These are phyloP conservation scores for Actinopyga echinites DNA, from an alignment of 53 echinoderm and acorn worm genomes.

Conservation along the genomic window DNA sequence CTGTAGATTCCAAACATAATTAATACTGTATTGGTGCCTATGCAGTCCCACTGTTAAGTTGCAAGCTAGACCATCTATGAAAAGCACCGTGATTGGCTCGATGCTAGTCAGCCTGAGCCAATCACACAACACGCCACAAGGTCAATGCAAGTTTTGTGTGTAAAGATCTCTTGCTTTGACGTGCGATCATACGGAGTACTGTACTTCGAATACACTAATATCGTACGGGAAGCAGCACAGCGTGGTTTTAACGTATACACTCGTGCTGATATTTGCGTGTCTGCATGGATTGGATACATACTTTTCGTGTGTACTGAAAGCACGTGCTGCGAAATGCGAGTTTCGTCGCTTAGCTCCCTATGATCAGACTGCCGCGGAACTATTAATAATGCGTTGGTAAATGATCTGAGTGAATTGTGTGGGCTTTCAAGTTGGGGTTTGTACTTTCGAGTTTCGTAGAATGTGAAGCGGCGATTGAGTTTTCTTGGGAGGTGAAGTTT, in stretches of 20 bases:
- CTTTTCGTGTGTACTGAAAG: constrained; percentile 22
- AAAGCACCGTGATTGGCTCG: no score
- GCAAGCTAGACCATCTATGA: no score
- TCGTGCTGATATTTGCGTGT: constrained; percentile 11
- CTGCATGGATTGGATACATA: constrained; percentile 21
- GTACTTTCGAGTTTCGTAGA: no score
- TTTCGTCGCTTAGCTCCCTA: not conserved
- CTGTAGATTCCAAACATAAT: no score
- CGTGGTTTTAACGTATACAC: constrained; percentile 11
- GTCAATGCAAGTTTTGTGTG: not conserved
- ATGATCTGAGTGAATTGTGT: no score
- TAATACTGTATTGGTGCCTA: no score
- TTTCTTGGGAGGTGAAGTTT: no score
- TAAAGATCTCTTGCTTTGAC: not conserved
- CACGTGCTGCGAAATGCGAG: constrained; percentile 22
- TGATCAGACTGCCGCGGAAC: not conserved
- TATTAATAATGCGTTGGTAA: not conserved
- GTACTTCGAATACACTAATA: constrained; percentile 2
- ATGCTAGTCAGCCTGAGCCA: no score
- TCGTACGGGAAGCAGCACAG: not conserved
- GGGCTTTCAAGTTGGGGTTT: no score
- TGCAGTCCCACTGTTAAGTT: no score
- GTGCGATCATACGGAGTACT: constrained; percentile 2
- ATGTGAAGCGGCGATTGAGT: no score
- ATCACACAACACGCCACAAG: no score